These are phyloP conservation scores for Nyctereutes procyonoides DNA, from an alignment of 2,113 vertebrate genomes.

Conservation along the genomic window DNA sequence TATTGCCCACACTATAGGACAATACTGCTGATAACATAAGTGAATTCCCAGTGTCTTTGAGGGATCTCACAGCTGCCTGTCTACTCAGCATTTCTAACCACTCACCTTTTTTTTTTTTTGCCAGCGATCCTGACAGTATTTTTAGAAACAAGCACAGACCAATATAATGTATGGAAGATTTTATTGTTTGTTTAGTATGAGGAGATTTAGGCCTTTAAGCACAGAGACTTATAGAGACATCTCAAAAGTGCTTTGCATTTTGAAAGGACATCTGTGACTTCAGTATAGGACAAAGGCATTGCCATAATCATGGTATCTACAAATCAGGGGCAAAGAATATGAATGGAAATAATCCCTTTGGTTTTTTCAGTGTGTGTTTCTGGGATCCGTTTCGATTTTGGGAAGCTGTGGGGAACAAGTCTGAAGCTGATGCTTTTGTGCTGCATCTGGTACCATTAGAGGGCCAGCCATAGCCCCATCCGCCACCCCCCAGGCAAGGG, in stretches of 20 bases:
- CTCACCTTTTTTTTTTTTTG: conserved; percentile 67
- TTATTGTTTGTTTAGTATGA: conserved; percentile 58
- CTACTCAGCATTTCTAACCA: background rate
- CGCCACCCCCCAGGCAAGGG: background rate
- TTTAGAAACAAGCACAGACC: conserved; percentile 62
- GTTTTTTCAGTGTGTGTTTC: background rate
- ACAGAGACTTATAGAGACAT: conserved; percentile 53
- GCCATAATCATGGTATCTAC: conserved; percentile 32
- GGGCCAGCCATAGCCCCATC: background rate
- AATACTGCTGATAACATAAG: background rate
- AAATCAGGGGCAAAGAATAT: conserved; percentile 5
- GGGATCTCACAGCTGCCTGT: background rate
- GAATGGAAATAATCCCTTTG: background rate
- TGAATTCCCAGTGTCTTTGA: background rate
- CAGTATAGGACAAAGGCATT: background rate
- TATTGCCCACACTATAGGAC: background rate
- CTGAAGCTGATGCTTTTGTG: background rate
- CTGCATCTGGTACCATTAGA: background rate
- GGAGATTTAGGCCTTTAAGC: conserved; percentile 62
- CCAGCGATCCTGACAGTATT: conserved; percentile 51
- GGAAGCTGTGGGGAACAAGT: background rate
- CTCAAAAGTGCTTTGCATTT: conserved; percentile 42
- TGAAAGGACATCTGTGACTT: conserved; percentile 24
- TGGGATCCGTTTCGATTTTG: background rate
- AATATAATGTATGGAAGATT: conserved; percentile 66